Evolutionary conservation across 1,140 invertebrate species (phyloP).

Genomic region (Ephestia elutella): DNA sequence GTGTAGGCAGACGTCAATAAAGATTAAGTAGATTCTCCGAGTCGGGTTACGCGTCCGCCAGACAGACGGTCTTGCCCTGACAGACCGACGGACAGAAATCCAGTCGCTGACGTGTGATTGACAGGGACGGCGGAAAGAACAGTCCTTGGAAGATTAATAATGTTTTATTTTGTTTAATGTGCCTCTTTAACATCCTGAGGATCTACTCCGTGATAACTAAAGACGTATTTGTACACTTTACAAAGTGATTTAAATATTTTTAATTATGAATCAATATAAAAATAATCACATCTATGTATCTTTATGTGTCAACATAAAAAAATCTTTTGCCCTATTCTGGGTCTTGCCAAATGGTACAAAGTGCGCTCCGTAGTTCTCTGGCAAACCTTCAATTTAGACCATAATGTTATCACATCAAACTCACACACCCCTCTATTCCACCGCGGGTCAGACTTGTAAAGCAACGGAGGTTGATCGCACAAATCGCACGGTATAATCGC

Average conservation of each 20-base stretch:
- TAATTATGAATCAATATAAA: too few species aligned
- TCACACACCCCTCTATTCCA: background rate
- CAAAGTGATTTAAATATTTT: too few species aligned
- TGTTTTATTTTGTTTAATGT: background rate
- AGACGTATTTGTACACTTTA: too few species aligned
- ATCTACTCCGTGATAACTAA: too few species aligned
- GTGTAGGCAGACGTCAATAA: slow-evolving; percentile 34
- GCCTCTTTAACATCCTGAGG: too few species aligned
- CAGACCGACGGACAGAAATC: slow-evolving; percentile 33
- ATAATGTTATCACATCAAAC: background rate
- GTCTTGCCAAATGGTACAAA: too few species aligned
- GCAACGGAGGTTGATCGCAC: background rate
- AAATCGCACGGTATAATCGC: slow-evolving; percentile 3
- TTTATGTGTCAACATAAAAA: too few species aligned
- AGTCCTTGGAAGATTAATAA: background rate
- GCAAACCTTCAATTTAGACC: background rate
- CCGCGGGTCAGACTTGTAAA: background rate
- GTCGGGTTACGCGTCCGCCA: slow-evolving; percentile 46
- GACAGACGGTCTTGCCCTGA: background rate
- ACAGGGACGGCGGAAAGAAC: slow-evolving; percentile 23
- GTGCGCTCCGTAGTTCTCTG: too few species aligned
- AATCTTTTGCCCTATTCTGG: too few species aligned
- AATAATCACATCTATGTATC: too few species aligned
- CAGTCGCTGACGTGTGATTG: slow-evolving; percentile 55
- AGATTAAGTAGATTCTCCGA: slow-evolving; percentile 60